Conservation (phyloP, 2,888 invertebrate genomes). For the Pheosia gnoma region DNA sequence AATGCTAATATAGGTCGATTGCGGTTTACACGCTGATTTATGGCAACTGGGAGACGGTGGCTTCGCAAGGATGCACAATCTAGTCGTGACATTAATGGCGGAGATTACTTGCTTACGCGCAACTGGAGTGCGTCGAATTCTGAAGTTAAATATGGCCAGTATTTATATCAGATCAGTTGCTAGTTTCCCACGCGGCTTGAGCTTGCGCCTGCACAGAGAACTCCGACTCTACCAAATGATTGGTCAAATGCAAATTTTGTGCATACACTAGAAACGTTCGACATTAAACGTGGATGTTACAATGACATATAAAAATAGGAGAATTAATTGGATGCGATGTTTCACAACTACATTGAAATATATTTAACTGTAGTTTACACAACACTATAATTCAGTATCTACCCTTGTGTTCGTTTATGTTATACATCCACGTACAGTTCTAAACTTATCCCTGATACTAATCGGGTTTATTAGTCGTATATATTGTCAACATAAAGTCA, state of each 20-base stretch:
- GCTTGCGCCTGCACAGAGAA: constrained; percentile 21
- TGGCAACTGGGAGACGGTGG: constrained; percentile 45
- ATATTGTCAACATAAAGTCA: too few relatives aligned
- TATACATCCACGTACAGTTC: too few relatives aligned
- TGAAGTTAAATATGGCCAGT: constrained; percentile 70
- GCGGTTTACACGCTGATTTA: constrained; percentile 53
- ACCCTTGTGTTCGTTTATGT: too few relatives aligned
- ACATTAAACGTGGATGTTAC: constrained; percentile 25
- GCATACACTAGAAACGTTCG: constrained; percentile 23
- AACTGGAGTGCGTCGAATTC: constrained; percentile 67
- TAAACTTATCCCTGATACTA: too few relatives aligned
- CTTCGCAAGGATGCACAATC: constrained; percentile 72
- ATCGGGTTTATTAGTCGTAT: too few relatives aligned
- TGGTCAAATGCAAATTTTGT: constrained; percentile 34
- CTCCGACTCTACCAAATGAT: constrained; percentile 19
- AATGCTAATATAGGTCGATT: constrained; percentile 51
- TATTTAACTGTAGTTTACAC: constrained; percentile 7
- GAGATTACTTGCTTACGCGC: constrained; percentile 59
- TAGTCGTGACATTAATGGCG: constrained; percentile 69
- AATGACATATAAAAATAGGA: not conserved
- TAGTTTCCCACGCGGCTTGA: constrained; percentile 71
- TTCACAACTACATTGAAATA: not conserved
- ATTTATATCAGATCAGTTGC: constrained; percentile 49
- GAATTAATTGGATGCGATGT: not conserved
- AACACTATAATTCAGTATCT: too few relatives aligned